Base-by-base conservation (phyloP, 2,888 invertebrate species). In the Priocnemis perturbator region DNA sequence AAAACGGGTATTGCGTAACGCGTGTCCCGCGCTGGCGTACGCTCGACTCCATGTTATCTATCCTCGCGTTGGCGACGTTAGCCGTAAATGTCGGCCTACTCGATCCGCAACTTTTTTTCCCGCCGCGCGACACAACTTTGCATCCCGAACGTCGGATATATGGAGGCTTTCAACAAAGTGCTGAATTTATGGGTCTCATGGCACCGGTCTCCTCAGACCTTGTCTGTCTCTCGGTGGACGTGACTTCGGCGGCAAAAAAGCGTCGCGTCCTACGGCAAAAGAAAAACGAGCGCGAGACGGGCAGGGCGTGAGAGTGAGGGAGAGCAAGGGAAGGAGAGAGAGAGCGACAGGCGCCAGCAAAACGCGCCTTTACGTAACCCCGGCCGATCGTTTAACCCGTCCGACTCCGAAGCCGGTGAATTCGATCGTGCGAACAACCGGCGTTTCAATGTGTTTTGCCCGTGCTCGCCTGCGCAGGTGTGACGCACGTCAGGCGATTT, bases 301-400 rank as follows among this genome's bases (percentile, higher is more conserved):
- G 37, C 14, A 37, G 37, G 37, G 14, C 37, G 37, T 30, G 61
- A 47, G 56, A 20, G 57, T 11, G 19, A 50, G 50, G 9, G 50
- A 19, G 50, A 64, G 71, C 53, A 57, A 7, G 67, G 59, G 76
- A 68, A 64, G 60, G 63, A 50, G 63, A 60, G 59, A 37, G 58
- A 68, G 69, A 73, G 76, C 77, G 73, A 75, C 78, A 79, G 85
- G 84, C 85, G 85, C 85, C 85, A 85, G 82, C 74, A 56, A 76
- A 78, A 78, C 67, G 78, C 74, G 77, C 50, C 81, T 85, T 85
- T 85, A 85, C 84, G 84, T 85, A 85, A 85, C 81, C 75, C 71
- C 71, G 73, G 50, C 55, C 75, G 70, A 81, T 79, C 83, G 79
- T 82, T 84, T 81, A 83, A 82, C 77, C 77, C 82, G 71, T 69